Conservation (phyloP, 2,888 invertebrate species). For the Leptinotarsa peninsularis region DNA sequence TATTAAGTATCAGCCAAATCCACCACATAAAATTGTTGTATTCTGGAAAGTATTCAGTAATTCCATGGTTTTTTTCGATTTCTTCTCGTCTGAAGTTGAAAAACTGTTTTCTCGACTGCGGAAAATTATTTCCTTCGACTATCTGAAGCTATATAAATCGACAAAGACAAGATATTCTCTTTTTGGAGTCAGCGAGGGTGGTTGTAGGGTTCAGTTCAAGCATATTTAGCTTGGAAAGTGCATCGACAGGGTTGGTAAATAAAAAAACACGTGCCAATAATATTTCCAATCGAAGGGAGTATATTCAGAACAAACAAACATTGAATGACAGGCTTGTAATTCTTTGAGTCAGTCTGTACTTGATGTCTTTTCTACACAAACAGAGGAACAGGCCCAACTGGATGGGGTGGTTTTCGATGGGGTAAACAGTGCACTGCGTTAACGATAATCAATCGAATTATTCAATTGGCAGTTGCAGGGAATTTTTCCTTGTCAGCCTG, state of each 20-base stretch:
- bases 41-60: too few species aligned
- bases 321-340: slow-evolving; percentile 10
- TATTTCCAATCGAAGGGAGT: background rate
- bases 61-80: too few species aligned
- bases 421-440: slow-evolving; percentile 24
- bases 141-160: too few species aligned
- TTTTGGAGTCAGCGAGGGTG: too few species aligned
- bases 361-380: background rate
- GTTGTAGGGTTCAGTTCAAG: too few species aligned
- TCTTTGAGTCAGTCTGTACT: background rate
- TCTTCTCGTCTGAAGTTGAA: too few species aligned
- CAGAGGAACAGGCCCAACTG: background rate
- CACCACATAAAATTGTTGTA: too few species aligned
- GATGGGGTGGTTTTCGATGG: slow-evolving; percentile 19
- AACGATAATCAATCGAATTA: slow-evolving; percentile 29
- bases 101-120: too few species aligned
- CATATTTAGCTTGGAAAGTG: background rate
- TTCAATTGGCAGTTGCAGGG: slow-evolving; percentile 23
- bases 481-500: slow-evolving; percentile 18
- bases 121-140: too few species aligned
- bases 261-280: slow-evolving; percentile 1
- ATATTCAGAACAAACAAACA: background rate
- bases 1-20: too few species aligned
- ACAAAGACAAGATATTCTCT: too few species aligned
- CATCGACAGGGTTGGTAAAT: background rate